Percentiles rank a stretch among this genome's conserved stretches.
phyloP scores from a whole-genome alignment of 23 tunicate genomes.

The Clavelina lepadiformis region DNA sequence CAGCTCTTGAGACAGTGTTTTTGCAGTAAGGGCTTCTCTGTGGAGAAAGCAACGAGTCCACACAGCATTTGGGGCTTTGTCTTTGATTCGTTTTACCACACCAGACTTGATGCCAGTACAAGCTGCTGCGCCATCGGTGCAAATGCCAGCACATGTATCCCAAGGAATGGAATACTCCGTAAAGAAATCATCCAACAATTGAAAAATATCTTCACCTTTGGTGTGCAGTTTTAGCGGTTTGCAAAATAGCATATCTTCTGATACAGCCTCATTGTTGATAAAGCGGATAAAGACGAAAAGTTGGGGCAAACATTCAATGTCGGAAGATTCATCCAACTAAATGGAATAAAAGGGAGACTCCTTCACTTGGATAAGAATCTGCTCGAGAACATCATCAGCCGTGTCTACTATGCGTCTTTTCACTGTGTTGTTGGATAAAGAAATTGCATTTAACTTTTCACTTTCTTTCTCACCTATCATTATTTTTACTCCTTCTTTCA shows the following conservation, averaged over 20 bases:
- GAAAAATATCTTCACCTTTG: background rate
- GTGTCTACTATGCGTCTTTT: background rate
- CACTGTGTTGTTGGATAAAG: background rate
- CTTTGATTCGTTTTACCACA: slow-evolving; percentile 4
- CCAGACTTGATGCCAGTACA: background rate
- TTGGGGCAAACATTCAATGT: background rate
- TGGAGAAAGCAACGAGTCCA: background rate
- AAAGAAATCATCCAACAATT: background rate
- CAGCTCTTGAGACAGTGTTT: slow-evolving; percentile 1
- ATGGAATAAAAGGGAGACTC: background rate
- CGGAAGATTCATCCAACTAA: background rate
- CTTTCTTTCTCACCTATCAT: slow-evolving; percentile 36
- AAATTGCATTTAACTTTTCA: slow-evolving; percentile 26
- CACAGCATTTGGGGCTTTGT: slow-evolving; percentile 10
- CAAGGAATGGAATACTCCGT: background rate
- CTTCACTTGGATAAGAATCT: slow-evolving; percentile 7
- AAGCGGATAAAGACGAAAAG: background rate
- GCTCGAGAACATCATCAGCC: slow-evolving; percentile 3
- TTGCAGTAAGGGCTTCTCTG: slow-evolving; percentile 7
- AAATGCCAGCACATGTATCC: background rate
- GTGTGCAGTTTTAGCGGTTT: background rate
- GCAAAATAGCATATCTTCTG: slow-evolving; percentile 3
- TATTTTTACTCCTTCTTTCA: slow-evolving; percentile 26
- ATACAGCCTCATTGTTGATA: background rate
- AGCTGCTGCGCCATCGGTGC: slow-evolving; percentile 9